Conservation (phyloP, 2,113 vertebrate genomes). For the Brachionichthys hirsutus region DNA sequence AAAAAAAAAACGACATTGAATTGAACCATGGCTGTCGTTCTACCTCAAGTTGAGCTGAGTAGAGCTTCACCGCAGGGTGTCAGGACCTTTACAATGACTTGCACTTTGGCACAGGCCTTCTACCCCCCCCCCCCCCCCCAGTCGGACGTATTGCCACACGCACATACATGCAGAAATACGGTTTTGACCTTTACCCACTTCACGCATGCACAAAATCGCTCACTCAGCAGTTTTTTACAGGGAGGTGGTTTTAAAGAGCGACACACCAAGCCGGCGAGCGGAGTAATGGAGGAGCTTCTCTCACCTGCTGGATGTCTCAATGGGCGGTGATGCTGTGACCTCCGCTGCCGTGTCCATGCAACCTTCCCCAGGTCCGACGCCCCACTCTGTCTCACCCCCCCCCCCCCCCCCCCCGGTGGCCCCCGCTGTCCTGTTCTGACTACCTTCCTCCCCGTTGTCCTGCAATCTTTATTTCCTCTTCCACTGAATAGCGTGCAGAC, state of each 20-base stretch:
- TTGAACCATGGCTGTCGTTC: conserved; percentile 16
- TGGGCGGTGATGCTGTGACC: conserved; percentile 66
- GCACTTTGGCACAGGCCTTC: conserved; percentile 40
- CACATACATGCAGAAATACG: conserved; percentile 1
- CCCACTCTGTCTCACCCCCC: conserved; percentile 64
- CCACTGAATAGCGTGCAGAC: conserved; percentile 28
- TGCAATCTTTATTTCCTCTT: conserved; percentile 21
- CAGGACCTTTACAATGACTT: conserved; percentile 17
- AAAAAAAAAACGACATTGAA: neutral
- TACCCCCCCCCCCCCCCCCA: conserved; percentile 15
- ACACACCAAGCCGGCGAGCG: neutral
- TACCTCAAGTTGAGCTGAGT: conserved; percentile 39
- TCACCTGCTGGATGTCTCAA: conserved; percentile 39
- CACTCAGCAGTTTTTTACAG: conserved; percentile 2
- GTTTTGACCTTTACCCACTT: conserved; percentile 13
- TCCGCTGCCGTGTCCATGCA: conserved; percentile 63
- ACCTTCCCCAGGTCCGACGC: conserved; percentile 53
- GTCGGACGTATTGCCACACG: conserved; percentile 16
- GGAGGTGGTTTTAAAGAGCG: conserved; percentile 18
- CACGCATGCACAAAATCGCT: conserved; percentile 34
- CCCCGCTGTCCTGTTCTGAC: conserved; percentile 7
- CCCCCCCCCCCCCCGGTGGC: conserved; percentile 31
- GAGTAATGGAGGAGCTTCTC: conserved; percentile 6
- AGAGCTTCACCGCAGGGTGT: conserved; percentile 20
- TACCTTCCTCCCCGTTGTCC: conserved; percentile 31